Base-by-base conservation (phyloP, 2,888 invertebrate species). In the Heliothis peltigera region DNA sequence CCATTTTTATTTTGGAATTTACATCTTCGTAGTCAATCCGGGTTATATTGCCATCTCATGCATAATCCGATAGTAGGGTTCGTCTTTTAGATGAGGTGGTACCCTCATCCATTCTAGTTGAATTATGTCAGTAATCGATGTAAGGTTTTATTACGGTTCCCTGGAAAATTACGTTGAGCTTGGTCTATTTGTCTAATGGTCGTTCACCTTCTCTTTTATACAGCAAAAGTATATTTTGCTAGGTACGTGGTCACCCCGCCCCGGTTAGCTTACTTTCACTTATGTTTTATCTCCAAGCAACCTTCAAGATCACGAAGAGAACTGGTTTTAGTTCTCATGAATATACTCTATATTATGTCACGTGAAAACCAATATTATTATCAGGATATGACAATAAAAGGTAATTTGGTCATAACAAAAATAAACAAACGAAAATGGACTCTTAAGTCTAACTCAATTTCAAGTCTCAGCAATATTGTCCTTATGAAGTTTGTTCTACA, bases 191-290 rank as follows among this genome's bases (percentile, higher is more conserved):
- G 62, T 79, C 73, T 77, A 77, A 71, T 70, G 65, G 60, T 57
- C 49, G 42, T 51, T 71, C 46, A 64, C 67, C 61, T 60, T 55
- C 53, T 63, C 66, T 69, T 79, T 64, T 77, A 75, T 70, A 66
- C 68, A 73, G 74, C 74, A 79, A 78, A 69, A 77, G 57, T 77
- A 64, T 73, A 60, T 66, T 32, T 67, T 61, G 49, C 48, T 75
- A 56, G 61, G 73, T 70, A 63, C 78, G 66, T 70, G 74, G 75
- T 65, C 61, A 64, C 63, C 53, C 68, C 57, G 79, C 70, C 64
- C 76, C 66, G 75, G 78, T 81, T 71, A 66, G 64, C 74, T 79
- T 70, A 87, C 89, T 89, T 88, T 88, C 89, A 87, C 87, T 86
- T 63, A 79, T 67, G 65, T 67, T 81, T 80, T 87, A 85, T 87